phyloP scores from a whole-genome alignment of 2,113 vertebrate species.

The Accipiter virgatus region DNA sequence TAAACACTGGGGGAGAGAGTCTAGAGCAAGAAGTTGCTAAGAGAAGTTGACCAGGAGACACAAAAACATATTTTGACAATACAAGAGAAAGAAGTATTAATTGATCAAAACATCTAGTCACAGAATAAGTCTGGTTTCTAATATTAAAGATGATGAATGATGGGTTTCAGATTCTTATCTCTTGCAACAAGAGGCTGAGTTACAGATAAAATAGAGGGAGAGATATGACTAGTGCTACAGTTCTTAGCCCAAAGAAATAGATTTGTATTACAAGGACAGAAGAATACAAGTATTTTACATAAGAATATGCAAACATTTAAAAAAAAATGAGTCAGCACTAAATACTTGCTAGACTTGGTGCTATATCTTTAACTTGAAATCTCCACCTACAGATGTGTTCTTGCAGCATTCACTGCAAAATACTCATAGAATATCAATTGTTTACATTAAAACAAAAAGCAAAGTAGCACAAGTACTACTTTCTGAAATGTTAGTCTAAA shows the following conservation, averaged over 20 bases:
- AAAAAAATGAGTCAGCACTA: neutral
- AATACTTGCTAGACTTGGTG: neutral
- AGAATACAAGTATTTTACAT: neutral
- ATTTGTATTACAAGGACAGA: neutral
- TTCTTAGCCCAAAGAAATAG: neutral
- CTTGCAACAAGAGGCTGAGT: neutral
- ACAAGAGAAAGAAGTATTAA: neutral
- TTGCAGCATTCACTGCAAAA: neutral
- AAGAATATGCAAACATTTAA: neutral
- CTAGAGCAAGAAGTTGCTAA: neutral
- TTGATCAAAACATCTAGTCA: neutral
- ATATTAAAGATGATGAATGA: neutral
- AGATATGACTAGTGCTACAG: neutral
- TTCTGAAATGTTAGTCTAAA: neutral
- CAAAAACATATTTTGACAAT: neutral
- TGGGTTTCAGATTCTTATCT: neutral
- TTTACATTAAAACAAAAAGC: neutral
- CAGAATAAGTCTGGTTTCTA: neutral
- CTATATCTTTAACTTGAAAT: neutral
- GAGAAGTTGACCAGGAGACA: neutral
- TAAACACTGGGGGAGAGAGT: neutral
- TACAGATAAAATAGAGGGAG: neutral
- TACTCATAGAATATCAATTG: neutral
- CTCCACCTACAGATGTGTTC: neutral
- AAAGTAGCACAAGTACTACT: neutral